Evolutionary conservation across 2,888 invertebrate genomes (phyloP).

Genomic region (Parelbella ahira): DNA sequence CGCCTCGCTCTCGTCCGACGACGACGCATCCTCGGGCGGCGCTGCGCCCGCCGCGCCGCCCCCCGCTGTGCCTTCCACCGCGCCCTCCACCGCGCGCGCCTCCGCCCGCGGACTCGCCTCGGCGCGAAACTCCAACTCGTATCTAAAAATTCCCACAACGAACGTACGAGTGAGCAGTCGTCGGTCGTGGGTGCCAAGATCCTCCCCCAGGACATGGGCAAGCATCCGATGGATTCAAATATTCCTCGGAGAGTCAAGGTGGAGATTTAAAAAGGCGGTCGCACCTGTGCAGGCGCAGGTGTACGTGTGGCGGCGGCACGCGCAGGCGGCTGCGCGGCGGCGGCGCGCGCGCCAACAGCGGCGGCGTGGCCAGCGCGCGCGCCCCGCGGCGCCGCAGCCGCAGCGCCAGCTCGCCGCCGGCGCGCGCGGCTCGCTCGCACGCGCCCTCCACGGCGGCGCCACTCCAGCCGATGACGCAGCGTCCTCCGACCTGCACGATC

Average conservation of each 20-base stretch:
- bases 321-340: slow-evolving; percentile 24
- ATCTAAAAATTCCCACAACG: too few relatives aligned
- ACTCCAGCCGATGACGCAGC: slow-evolving; percentile 62
- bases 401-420: slow-evolving; percentile 35
- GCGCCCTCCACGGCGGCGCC: slow-evolving; percentile 43
- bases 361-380: slow-evolving; percentile 34
- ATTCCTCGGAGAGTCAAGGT: too few relatives aligned
- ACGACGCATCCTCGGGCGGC: slow-evolving; percentile 30
- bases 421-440: slow-evolving; percentile 35
- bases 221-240: too few relatives aligned
- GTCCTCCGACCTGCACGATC: slow-evolving; percentile 88
- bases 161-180: too few relatives aligned
- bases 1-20: slow-evolving; percentile 63
- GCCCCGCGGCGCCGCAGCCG: slow-evolving; percentile 45
- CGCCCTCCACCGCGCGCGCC: slow-evolving; percentile 19
- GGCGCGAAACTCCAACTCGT: slow-evolving; percentile 28
- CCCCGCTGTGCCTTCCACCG: slow-evolving; percentile 25
- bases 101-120: slow-evolving; percentile 18
- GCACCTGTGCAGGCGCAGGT: slow-evolving; percentile 1
- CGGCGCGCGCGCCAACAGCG: slow-evolving; percentile 29
- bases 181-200: too few relatives aligned
- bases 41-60: slow-evolving; percentile 26
- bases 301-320: slow-evolving; percentile 13
- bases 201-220: too few relatives aligned
- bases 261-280: too few relatives aligned